Conservation (phyloP, 2,113 vertebrate genomes). For the Apteryx owenii region DNA sequence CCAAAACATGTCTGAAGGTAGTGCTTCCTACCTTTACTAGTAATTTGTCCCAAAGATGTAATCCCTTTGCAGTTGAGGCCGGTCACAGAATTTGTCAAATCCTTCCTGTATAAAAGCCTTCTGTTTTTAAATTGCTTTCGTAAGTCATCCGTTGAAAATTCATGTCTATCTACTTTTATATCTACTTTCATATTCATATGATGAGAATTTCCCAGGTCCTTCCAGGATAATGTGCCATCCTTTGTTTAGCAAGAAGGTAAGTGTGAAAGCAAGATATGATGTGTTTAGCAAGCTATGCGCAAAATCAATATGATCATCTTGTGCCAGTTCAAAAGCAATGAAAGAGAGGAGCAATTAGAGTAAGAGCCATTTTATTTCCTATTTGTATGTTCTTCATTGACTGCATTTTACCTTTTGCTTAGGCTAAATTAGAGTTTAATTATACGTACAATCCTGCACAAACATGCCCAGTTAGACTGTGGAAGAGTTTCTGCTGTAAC, state of each 20-base stretch:
- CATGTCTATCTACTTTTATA: background rate
- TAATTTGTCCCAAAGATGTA: background rate
- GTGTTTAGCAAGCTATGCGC: background rate
- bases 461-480: background rate
- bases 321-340: background rate
- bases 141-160: background rate
- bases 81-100: background rate
- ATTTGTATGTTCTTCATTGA: background rate
- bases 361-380: background rate
- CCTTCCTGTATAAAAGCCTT: background rate
- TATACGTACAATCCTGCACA: background rate
- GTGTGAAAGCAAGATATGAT: background rate
- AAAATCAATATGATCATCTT: background rate
- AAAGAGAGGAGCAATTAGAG: background rate
- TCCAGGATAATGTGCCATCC: background rate
- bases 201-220: background rate
- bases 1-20: background rate
- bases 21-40: background rate
- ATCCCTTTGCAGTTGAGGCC: background rate
- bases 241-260: background rate
- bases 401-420: conserved; percentile 29
- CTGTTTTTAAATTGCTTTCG: background rate
- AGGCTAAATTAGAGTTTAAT: background rate
- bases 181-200: background rate
- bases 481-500: conserved; percentile 5